A percentile compares a stretch with the other conserved stretches of the same genome.
Conservation (phyloP, 2,888 invertebrate species). For the Cabera pusaria region DNA sequence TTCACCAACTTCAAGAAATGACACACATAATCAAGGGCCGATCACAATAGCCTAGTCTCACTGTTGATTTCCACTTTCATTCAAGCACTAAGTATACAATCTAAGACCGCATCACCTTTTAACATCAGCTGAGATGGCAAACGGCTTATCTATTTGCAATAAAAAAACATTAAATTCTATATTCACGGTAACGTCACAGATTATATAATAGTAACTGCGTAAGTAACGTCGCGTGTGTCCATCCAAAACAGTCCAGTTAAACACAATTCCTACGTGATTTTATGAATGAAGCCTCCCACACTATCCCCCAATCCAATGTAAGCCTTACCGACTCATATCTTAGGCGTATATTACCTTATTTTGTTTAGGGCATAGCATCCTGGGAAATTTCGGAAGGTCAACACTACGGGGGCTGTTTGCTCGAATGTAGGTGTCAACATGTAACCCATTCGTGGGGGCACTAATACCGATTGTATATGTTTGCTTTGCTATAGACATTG, state of each 20-base stretch:
- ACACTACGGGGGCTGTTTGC: constrained; percentile 40
- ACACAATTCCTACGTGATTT: constrained; percentile 20
- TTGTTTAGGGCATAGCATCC: constrained; percentile 34
- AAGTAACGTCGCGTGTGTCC: constrained; percentile 16
- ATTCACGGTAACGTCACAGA: no score
- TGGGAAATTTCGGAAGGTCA: constrained; percentile 65
- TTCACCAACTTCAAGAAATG: no score
- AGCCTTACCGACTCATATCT: neutral
- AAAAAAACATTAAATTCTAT: no score
- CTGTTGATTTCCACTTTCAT: no score
- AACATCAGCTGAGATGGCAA: no score
- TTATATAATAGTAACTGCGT: no score
- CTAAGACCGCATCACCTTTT: no score
- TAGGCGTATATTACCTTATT: constrained; percentile 1
- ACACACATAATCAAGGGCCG: no score
- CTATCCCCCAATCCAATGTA: neutral
- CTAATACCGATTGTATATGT: constrained; percentile 51
- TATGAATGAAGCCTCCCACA: constrained; percentile 15
- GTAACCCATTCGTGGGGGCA: constrained; percentile 51
- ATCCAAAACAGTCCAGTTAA: constrained; percentile 5
- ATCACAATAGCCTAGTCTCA: no score
- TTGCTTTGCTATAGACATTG: constrained; percentile 38
- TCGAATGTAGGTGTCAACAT: constrained; percentile 64
- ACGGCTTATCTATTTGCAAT: no score
- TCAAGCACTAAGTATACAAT: no score